Evolutionary conservation across 2,113 vertebrate species (phyloP), one percentile per base, ranked within the genome.

Genomic region (Heterochromis multidens): DNA sequence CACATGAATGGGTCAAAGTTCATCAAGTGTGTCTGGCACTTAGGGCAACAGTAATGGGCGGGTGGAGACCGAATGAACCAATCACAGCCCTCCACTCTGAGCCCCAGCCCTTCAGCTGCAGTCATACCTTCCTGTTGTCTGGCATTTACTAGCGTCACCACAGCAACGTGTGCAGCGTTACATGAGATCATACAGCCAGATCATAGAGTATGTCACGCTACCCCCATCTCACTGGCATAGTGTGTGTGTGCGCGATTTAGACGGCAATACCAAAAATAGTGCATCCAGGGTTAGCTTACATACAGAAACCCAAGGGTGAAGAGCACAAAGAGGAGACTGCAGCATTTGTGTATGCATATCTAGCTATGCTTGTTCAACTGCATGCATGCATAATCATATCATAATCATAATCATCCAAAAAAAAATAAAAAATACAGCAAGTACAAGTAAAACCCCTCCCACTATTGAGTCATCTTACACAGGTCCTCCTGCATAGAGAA

Each of bases 211-310:
- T 56, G 86, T 60, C 65, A 40, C n/a, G 6, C 52, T 29, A n/a
- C 70, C 63, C 67, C 70, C 6, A 7, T 49, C 56, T 80, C 37
- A 63, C 2, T 61, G 76, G 56, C 52, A 54, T 29, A 62, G 54
- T 33, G 77, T 27, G 46, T n/a, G 33, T 7, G 62, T 31, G 80
- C 54, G 11, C 33, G 19, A 37, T 63, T 60, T 79, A 70, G 87
- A 67, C 12, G 5, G 61, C n/a, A 61, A 72, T 2, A 56, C 84
- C 81, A 85, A 90, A 93, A 91, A 94, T 92, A 93, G 90, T 81
- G 6, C 77, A 10, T 40, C 52, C 49, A 86, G 84, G 65, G 85
- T 85, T 86, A 77, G 78, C 81, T 74, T 78, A 35, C 58, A 62
- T 8, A 72, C 65, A 60, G 86, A 67, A 49, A 81, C 49, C 79